These are phyloP conservation scores for Gerris lacustris DNA, from an alignment of 2,888 invertebrate genomes.

Conservation along the genomic window DNA sequence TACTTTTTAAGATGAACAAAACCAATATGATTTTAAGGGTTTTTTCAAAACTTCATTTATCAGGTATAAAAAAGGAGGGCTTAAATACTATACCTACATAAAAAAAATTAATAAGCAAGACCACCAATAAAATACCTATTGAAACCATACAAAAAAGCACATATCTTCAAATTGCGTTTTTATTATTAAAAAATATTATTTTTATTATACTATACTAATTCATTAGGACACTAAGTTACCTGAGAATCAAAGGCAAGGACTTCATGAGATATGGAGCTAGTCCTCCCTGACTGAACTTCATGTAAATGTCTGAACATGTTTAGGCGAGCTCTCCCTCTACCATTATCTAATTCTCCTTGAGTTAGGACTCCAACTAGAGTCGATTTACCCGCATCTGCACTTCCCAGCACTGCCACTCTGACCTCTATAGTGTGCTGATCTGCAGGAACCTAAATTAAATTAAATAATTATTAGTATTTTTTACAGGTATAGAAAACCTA, in stretches of 20 bases:
- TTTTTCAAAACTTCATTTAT: too few relatives aligned
- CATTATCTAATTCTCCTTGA: conserved; percentile 91
- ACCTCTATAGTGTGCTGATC: conserved; percentile 81
- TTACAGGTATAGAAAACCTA: conserved; percentile 10
- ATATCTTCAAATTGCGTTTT: too few relatives aligned
- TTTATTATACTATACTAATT: too few relatives aligned
- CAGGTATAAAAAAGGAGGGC: too few relatives aligned
- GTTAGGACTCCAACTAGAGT: conserved; percentile 90
- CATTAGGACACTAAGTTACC: conserved; percentile 36
- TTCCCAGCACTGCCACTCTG: conserved; percentile 84
- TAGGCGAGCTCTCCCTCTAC: conserved; percentile 80
- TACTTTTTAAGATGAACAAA: too few relatives aligned
- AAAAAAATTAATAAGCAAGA: too few relatives aligned
- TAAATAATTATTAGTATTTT: neutral
- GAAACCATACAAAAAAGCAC: too few relatives aligned
- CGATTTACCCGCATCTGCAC: conserved; percentile 94
- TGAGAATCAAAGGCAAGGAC: conserved; percentile 86
- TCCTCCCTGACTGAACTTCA: conserved; percentile 86
- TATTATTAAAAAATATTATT: too few relatives aligned
- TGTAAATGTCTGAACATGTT: conserved; percentile 93
- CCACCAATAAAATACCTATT: too few relatives aligned
- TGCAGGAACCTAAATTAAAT: conserved; percentile 49
- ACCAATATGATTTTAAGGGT: too few relatives aligned
- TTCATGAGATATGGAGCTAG: conserved; percentile 91
- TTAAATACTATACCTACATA: too few relatives aligned